phyloP scores from a whole-genome alignment of 1,140 invertebrate species.

The honey bee (Apis mellifera) region Amel_HAv3.1 CM009932.2:7678501-7679000 shows the following conservation, averaged over 20 bases:
- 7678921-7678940: not conserved
- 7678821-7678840: not conserved
- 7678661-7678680: not conserved
- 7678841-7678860: not conserved
- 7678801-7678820: not conserved
- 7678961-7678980: not conserved
- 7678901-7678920: no score
- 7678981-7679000: no score
- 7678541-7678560: constrained; percentile 44
- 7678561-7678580: constrained; percentile 47
- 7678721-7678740: constrained; percentile 47
- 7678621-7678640: constrained; percentile 14
- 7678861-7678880: no score
- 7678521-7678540: constrained; percentile 11
- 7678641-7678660: no score
- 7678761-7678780: not conserved
- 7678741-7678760: constrained; percentile 50
- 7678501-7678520: constrained; percentile 37
- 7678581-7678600: not conserved
- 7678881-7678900: no score
- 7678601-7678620: constrained; percentile 31
- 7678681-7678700: not conserved
- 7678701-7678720: constrained; percentile 17
- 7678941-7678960: not conserved
- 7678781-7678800: not conserved